Evolutionary conservation across 2,113 vertebrate genomes (phyloP), one percentile per base, ranked within the genome.

Genomic region (Oceanites oceanicus): DNA sequence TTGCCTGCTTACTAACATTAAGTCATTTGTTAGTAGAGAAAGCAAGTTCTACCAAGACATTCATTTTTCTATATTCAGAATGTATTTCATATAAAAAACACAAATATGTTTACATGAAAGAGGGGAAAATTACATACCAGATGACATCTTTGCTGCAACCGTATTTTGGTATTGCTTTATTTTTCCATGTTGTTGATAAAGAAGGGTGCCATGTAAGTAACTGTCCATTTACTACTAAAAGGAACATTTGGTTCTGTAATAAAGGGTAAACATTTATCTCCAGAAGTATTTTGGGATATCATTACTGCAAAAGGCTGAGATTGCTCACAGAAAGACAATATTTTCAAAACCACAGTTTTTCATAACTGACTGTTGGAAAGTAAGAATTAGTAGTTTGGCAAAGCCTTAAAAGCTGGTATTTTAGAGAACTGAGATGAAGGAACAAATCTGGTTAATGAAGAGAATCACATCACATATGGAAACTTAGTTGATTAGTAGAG

Each of bases 361-460:
- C 44, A 34, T 74, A 71, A 86, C 36, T 73, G 52, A 44, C 55
- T 92, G 61, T 59, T 62, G 84, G 62, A 91, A 95, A 89, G 77
- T 61, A 86, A 91, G 76, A 94, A 77, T 42, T 63, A 82, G 67
- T 66, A 80, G 45, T 38, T 81, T 86, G 86, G 58, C 30, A 85
- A 75, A 92, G 25, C 10, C 67, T 86, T 75, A 38, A 68, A 68
- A 83, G 49, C 27, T 87, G 58, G 7, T 62, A 81, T 94, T 95
- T 94, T 47, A 72, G 49, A 94, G 62, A 81, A 63, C 34, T 45
- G 52, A 92, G 73, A 81, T 6, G 58, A 92, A 84, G 34, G 73
- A 96, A 94, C 36, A 85, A 79, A 92, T 61, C 30, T 86, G 62
- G 36, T 71, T 91, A 92, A 94, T 77, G 82, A 86, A 93, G 73